Evolutionary conservation across 2,113 vertebrate species (phyloP).

Genomic region (Entelurus aequoreus): DNA sequence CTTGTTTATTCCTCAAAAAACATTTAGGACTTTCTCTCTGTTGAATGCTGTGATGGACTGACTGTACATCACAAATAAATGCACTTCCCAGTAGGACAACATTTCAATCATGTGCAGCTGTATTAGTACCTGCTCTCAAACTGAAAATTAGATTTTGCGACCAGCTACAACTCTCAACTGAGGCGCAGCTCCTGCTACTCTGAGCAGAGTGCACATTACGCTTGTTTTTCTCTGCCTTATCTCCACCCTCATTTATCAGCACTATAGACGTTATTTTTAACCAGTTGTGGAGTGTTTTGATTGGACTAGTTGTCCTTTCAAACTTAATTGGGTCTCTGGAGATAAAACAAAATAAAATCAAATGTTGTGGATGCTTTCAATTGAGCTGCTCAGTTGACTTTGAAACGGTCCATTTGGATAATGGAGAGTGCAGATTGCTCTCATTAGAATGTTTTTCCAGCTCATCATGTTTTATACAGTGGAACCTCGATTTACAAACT

Average conservation of each 20-base stretch:
- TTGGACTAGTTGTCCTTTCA: constrained; percentile 4
- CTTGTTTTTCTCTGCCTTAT: constrained; percentile 33
- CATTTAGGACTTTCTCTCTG: background rate
- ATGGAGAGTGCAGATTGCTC: constrained; percentile 14
- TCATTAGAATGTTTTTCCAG: constrained; percentile 18
- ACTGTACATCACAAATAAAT: background rate
- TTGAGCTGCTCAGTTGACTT: constrained; percentile 23
- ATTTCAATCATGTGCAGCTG: constrained; percentile 19
- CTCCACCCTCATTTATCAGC: constrained; percentile 25
- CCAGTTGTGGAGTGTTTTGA: background rate
- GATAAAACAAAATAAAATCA: constrained; percentile 18
- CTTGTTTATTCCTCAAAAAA: background rate
- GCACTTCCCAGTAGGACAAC: constrained; percentile 1
- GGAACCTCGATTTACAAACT: too few relatives aligned
- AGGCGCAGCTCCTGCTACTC: background rate
- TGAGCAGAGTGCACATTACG: constrained; percentile 11
- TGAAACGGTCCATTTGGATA: constrained; percentile 29
- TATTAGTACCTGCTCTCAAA: constrained; percentile 3
- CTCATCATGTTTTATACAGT: constrained; percentile 6
- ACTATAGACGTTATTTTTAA: background rate
- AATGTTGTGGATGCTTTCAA: constrained; percentile 18
- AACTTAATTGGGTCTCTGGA: constrained; percentile 12
- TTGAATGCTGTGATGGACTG: constrained; percentile 7
- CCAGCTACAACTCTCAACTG: constrained; percentile 8
- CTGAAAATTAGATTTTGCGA: constrained; percentile 27